Base-by-base conservation (phyloP, 2,888 invertebrate species). In the Encarsia formosa region DNA sequence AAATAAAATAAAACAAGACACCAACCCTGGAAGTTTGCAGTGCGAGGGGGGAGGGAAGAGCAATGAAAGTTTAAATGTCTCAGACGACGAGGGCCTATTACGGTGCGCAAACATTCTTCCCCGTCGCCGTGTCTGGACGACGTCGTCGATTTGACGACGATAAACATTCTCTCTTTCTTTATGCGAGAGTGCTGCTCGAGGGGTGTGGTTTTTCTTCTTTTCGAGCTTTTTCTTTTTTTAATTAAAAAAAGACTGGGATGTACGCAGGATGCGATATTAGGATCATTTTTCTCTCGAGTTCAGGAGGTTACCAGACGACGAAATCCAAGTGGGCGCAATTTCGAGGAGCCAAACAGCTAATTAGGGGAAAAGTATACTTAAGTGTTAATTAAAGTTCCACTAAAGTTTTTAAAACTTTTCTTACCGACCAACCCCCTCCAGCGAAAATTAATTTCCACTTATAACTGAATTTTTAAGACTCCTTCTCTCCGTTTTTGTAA, bases 321-420 rank as follows among this genome's bases (percentile, higher is more conserved):
- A 35, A 44, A 45, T 40, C 41, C 35, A 20, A 44, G 31, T 4
- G 35, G 24, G 24, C 4, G 29, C 26, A 24, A 26, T 31, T 32
- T 37, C 24, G 20, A 50, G 32, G 11, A 29, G 49, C 31, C 18
- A 47, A 47, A 22, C 46, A 47, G 16, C 42, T 47, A 35, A 32
- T 46, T 41, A 38, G 47, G 38, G n/a, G 39, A 32, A 43, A 43
- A 45, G 51, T 32, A 41, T 22, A 34, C 35, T 46, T 29, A 29
- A 51, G 45, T 34, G 32, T 53, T 44, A 53, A 53, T 53, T 45
- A 45, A 53, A 53, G 35, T 49, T 49, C 41, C 45, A 45, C 49
- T 38, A 49, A 53, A 53, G 41, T 53, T 41, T 53, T 40, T 31
- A 53, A 53, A 49, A 29, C 46, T 42, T 34, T 19, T 11, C 22